Evolutionary conservation across 2,113 vertebrate species (phyloP), one percentile per base, ranked within the genome.

Genomic region (Hucho hucho): DNA sequence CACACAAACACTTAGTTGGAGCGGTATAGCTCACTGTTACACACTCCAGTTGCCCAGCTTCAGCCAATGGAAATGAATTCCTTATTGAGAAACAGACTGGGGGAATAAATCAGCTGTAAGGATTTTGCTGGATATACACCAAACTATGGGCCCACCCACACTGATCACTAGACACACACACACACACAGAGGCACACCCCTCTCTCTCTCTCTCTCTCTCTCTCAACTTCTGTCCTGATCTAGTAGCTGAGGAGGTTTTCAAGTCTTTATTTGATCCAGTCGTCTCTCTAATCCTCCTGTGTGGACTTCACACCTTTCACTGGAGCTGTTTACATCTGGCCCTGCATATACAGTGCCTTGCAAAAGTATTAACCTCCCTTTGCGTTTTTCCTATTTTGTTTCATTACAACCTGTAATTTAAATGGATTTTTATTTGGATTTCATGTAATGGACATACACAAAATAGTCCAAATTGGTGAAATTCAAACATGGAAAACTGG

Each of bases 221-320:
- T 22, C 29, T 53, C 11, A 16, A 18, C 0, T 56, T 61, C 72
- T 20, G 24, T 68, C 53, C 72, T 71, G 49, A 53, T 53, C 49
- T 53, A 18, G 16, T 14, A 1, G 14, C 1, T 18, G 16, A 18
- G 47, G 47, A 49, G 49, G 14, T 53, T 18, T 53, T 18, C 16
- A 53, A 4, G 49, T 53, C 14, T 53, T 53, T 53, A 18, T 53
- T 49, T 49, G 49, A 18, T 67, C 82, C 87, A 82, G 80, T 74
- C 63, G 70, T 63, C 74, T 80, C 37, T 4, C 66, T 80, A 83
- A 84, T 83, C 83, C 79, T 3, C 56, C 28, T 29, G 75, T 61
- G 74, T 49, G 66, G 37, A n/a, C 6, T 75, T 79, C 28, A 1
- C 72, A 28, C 69, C 46, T 86, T 76, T 79, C 75, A 79, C 72